Evolutionary conservation across 1,140 invertebrate genomes (phyloP).

Genomic region (Colletes latitarsis): DNA sequence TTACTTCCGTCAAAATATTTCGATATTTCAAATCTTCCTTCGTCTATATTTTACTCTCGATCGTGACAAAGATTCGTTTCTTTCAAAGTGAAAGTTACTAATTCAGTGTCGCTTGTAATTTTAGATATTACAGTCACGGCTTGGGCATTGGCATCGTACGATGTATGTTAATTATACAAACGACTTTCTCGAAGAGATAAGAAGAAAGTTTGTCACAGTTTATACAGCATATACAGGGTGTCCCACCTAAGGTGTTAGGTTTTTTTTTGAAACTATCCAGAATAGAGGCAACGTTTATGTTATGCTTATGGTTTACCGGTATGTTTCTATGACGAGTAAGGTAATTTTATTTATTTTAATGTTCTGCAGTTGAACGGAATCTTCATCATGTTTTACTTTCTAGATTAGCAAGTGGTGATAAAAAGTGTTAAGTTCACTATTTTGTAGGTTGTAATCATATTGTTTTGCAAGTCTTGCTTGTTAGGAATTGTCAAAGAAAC

Average conservation of each 20-base stretch:
- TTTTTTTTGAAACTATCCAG: neutral
- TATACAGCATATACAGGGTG: slow-evolving; percentile 3
- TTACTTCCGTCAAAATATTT: neutral
- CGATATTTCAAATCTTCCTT: neutral
- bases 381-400: no score
- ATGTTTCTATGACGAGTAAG: no score
- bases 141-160: slow-evolving; percentile 65
- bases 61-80: slow-evolving; percentile 13
- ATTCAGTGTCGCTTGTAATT: slow-evolving; percentile 44
- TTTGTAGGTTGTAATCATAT: no score
- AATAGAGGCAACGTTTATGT: neutral
- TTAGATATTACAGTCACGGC: slow-evolving; percentile 60
- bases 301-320: neutral
- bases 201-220: slow-evolving; percentile 65
- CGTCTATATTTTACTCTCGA: neutral
- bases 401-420: no score
- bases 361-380: no score
- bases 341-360: no score
- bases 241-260: neutral
- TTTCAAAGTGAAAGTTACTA: slow-evolving; percentile 69
- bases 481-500: no score
- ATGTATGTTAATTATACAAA: slow-evolving; percentile 59
- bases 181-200: slow-evolving; percentile 72
- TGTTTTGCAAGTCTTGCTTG: no score
- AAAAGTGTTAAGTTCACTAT: no score